These are phyloP conservation scores for Ochlodes sylvanus DNA, from an alignment of 2,888 invertebrate genomes.

Conservation along the genomic window DNA sequence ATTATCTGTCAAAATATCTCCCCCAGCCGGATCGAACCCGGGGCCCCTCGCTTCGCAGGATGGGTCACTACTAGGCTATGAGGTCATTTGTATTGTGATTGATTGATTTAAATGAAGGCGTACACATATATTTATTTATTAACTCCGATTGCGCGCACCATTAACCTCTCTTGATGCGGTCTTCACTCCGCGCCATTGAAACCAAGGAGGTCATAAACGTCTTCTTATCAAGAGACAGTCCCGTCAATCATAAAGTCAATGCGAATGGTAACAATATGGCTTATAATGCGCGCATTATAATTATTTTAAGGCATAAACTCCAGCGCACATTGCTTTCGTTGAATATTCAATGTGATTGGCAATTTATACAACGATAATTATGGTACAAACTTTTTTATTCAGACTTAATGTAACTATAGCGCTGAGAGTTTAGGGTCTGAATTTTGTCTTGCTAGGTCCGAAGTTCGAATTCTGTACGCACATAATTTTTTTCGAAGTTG, in stretches of 20 bases:
- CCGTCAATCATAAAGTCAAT: slow-evolving; percentile 22
- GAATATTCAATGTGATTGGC: slow-evolving; percentile 6
- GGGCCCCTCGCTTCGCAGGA: too few species aligned
- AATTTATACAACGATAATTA: too few species aligned
- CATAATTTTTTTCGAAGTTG: too few species aligned
- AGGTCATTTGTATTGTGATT: not conserved
- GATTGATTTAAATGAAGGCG: not conserved
- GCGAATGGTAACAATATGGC: slow-evolving; percentile 17
- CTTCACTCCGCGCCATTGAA: slow-evolving; percentile 20
- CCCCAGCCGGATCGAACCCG: too few species aligned
- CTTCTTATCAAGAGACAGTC: slow-evolving; percentile 21
- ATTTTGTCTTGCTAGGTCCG: too few species aligned
- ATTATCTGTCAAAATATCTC: too few species aligned
- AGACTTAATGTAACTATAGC: too few species aligned
- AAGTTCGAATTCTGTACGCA: too few species aligned
- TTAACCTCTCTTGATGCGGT: slow-evolving; percentile 21
- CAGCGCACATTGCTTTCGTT: slow-evolving; percentile 8
- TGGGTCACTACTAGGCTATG: too few species aligned
- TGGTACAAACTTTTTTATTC: too few species aligned
- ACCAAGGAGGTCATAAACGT: slow-evolving; percentile 21
- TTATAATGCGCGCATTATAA: slow-evolving; percentile 17
- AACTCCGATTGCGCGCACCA: not conserved
- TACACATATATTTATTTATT: not conserved
- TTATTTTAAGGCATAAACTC: slow-evolving; percentile 1
- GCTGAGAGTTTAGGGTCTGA: too few species aligned